Base-by-base conservation (phyloP, 2,113 vertebrate species). In the Chlamydotis undulata region DNA sequence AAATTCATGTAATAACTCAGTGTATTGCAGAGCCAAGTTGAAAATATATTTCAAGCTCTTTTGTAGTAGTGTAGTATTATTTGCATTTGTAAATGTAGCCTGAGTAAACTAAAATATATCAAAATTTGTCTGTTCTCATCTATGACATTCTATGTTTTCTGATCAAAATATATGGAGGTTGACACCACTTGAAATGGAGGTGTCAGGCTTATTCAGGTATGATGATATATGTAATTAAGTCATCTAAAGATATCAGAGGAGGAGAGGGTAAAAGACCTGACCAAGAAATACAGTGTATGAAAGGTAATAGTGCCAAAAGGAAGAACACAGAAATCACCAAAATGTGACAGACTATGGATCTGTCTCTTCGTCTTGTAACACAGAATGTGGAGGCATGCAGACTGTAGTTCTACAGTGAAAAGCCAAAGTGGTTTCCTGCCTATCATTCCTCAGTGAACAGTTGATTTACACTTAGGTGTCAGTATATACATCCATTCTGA, bases 41-140 rank as follows among this genome's bases (percentile, higher is more conserved):
- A 81, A 87, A 86, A 67, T 37, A 16, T 45, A 65, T 83, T 96
- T 57, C 33, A 95, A 76, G 77, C 39, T 63, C 24, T 52, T 88
- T 63, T 65, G n/a, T 53, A 53, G 37, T 23, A 70, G 16, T 69
- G 55, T 59, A 63, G 33, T 29, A 73, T 53, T 78, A 65, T 65
- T 74, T 68, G 53, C 31, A 70, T 83, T 68, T 85, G n/a, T 19
- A 65, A 69, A 89, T 73, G 39, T 24, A 87, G 39, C 49, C 69
- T 82, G 14, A 94, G 12, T 50, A 89, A 56, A 57, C 23, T 65
- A 56, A 94, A 81, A 69, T 14, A 31, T 76, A 91, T 85, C 53
- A 75, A 89, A 39, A 93, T 91, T 89, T 84, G 81, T 28, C 63
- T 80, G 10, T 88, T 89, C 77, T 95, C 73, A 82, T 83, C 33